These are phyloP conservation scores for Esox lucius DNA, from an alignment of 2,797 vertebrate species.

Conservation along the genomic window DNA sequence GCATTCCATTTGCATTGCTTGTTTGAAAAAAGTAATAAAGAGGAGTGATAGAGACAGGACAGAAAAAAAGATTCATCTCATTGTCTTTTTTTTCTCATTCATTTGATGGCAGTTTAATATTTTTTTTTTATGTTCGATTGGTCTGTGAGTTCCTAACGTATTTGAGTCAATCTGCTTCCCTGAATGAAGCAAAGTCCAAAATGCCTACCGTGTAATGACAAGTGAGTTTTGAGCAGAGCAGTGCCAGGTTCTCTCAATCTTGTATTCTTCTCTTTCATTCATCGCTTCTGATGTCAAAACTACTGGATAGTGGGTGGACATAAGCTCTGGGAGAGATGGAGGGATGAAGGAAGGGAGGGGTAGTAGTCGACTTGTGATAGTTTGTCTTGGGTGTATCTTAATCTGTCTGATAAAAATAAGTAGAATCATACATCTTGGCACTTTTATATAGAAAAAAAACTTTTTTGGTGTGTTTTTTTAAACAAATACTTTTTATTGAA, in stretches of 20 bases:
- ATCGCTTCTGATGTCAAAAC: constrained; percentile 66
- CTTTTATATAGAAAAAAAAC: constrained; percentile 79
- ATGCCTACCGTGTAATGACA: constrained; percentile 13
- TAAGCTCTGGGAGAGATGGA: constrained; percentile 69
- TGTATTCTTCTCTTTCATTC: constrained; percentile 32
- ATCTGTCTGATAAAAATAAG: constrained; percentile 78
- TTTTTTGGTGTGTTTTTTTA: constrained; percentile 72
- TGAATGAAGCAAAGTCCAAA: constrained; percentile 33
- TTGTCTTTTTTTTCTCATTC: constrained; percentile 50
- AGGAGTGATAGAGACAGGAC: constrained; percentile 67
- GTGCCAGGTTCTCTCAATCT: constrained; percentile 1
- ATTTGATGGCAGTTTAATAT: constrained; percentile 12
- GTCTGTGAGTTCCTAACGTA: constrained; percentile 15
- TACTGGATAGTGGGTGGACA: constrained; percentile 83
- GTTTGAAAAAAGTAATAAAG: constrained; percentile 54
- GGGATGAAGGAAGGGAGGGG: constrained; percentile 10
- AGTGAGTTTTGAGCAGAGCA: constrained; percentile 10
- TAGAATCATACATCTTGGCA: constrained; percentile 84
- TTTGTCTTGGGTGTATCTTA: constrained; percentile 73
- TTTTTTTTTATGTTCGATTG: constrained; percentile 23
- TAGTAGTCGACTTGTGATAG: constrained; percentile 70
- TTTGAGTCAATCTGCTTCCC: constrained; percentile 19
- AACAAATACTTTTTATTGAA: constrained; percentile 81
- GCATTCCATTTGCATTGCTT: constrained; percentile 42
- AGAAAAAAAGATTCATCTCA: constrained; percentile 75